These are phyloP conservation scores for Caenorhabditis inopinata DNA, from an alignment of 1,140 invertebrate genomes.

Conservation along the genomic window DNA sequence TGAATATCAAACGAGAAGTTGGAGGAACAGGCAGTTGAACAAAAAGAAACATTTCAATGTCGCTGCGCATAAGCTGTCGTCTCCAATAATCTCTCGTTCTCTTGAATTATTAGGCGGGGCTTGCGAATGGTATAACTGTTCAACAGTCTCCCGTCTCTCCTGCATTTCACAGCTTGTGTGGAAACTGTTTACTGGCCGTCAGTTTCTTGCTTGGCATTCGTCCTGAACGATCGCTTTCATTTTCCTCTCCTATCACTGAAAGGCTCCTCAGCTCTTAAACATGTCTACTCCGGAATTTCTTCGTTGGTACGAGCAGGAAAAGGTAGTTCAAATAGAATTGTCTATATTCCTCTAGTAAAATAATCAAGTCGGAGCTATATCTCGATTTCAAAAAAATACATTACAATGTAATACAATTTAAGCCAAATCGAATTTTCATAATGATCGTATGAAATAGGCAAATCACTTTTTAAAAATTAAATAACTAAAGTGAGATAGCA, in stretches of 20 bases:
- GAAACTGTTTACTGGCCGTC: constrained; percentile 24
- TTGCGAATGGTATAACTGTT: constrained; percentile 24
- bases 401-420: too few species aligned
- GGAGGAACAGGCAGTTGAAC: not conserved
- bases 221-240: not conserved
- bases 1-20: not conserved
- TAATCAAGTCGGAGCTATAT: too few species aligned
- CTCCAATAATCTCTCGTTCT: not conserved
- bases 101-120: not conserved
- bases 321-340: too few species aligned
- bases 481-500: too few species aligned
- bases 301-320: not conserved
- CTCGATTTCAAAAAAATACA: too few species aligned
- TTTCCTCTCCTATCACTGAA: not conserved
- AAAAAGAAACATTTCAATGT: constrained; percentile 28
- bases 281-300: constrained; percentile 6
- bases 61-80: not conserved
- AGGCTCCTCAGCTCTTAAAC: not conserved
- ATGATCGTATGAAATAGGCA: too few species aligned
- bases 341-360: too few species aligned
- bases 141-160: not conserved
- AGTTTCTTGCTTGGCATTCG: not conserved
- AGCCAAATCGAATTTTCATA: too few species aligned
- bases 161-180: constrained; percentile 1
- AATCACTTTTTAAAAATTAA: too few species aligned